phyloP scores from a whole-genome alignment of 2,888 invertebrate genomes.

The Megaustenia siamemsis region DNA sequence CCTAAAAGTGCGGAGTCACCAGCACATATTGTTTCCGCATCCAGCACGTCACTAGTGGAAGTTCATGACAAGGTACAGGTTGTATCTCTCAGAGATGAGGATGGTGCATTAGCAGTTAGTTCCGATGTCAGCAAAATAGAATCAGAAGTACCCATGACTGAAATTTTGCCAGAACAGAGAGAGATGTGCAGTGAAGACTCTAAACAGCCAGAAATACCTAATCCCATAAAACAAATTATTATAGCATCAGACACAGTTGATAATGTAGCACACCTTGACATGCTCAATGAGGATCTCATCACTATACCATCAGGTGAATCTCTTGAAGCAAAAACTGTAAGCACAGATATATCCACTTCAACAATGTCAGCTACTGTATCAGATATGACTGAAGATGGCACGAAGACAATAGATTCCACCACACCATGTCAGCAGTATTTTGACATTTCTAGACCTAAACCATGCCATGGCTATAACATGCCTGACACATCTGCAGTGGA shows the following conservation, averaged over 20 bases:
- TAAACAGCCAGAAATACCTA: background rate
- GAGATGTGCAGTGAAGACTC: background rate
- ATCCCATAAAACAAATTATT: background rate
- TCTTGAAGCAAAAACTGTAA: background rate
- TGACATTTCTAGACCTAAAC: conserved; percentile 52
- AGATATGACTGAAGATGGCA: background rate
- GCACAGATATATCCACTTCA: background rate
- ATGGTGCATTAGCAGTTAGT: too few relatives aligned
- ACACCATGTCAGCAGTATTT: conserved; percentile 36
- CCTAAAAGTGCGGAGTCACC: background rate
- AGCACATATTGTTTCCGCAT: background rate
- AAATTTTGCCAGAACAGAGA: background rate
- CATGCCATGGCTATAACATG: conserved; percentile 29
- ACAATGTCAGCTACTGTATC: conserved; percentile 7
- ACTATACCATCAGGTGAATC: conserved; percentile 35
- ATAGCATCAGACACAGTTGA: background rate
- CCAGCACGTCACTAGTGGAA: too few relatives aligned
- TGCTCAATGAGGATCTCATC: conserved; percentile 19
- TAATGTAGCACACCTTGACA: conserved; percentile 8
- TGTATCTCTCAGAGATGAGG: background rate
- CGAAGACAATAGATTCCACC: background rate
- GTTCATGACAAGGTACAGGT: background rate
- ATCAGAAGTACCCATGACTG: background rate
- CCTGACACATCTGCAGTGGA: background rate
- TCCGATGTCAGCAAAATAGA: background rate